phyloP scores from a whole-genome alignment of 2,113 vertebrate species.

The Sylvietta virens region DNA sequence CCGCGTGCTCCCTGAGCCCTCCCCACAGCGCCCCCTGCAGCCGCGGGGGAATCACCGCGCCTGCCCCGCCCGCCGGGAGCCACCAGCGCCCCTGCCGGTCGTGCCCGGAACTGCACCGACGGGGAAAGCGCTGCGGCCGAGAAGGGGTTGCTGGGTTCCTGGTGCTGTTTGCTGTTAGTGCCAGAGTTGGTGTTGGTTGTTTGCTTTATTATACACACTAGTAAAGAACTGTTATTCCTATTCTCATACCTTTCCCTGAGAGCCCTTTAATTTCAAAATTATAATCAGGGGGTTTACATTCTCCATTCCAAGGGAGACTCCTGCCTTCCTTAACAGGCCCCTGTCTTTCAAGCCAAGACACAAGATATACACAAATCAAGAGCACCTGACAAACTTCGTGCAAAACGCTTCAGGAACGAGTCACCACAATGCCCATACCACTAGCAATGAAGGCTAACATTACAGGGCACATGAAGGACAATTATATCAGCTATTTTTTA shows the following conservation, averaged over 20 bases:
- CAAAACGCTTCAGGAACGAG: neutral
- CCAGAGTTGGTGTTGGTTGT: neutral
- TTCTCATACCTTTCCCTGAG: neutral
- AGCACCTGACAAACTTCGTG: neutral
- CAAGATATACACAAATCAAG: neutral
- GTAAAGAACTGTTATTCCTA: neutral
- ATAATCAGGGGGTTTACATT: neutral
- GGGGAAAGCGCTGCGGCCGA: rapidly evolving
- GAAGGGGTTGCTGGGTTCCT: rapidly evolving
- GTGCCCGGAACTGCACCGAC: neutral
- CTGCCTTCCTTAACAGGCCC: neutral
- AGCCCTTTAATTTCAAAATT: neutral
- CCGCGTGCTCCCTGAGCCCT: rapidly evolving
- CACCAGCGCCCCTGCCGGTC: neutral
- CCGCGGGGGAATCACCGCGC: rapidly evolving
- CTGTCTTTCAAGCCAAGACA: neutral
- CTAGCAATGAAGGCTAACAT: neutral
- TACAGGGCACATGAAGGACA: neutral
- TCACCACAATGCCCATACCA: neutral
- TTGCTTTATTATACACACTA: neutral
- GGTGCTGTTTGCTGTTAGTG: too few relatives aligned
- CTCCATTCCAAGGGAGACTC: neutral
- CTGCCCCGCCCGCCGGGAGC: neutral
- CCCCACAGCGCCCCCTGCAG: neutral
- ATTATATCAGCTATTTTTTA: neutral